Evolutionary conservation across 2,888 invertebrate genomes (phyloP), one percentile per base, ranked within the genome.

Genomic region (Furcula furcula): DNA sequence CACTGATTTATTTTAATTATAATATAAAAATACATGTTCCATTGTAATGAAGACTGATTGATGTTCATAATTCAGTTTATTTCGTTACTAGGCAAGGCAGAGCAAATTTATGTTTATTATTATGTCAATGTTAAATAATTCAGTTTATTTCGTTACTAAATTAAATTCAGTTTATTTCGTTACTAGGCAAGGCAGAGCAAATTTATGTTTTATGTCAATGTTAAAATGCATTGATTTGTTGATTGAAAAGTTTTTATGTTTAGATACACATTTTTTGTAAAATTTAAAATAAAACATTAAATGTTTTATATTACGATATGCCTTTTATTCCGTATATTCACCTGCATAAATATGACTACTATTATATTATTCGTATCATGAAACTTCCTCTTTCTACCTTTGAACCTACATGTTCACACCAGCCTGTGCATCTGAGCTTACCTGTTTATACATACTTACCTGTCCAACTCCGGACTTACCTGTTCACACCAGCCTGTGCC

Each of bases 201-300:
- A 25, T 18, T 31, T 25, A 31, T 31, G 31, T 31, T 31, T 25
- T 33, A 37, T 37, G 37, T 37, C 37, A 37, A 37, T 37, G 29
- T 37, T 37, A 37, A 33, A 37, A 29, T 36, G 32, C 32, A 33
- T 37, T 37, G 33, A 37, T 32, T 37, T 37, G 32, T 32, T 37
- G 37, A 37, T 37, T 32, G 37, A 37, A 37, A 32, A 37, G 37
- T 32, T 33, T 37, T 37, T 37, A 31, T 37, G 29, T 29, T 37
- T 37, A 32, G 32, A 37, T 37, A 32, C 37, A 32, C 29, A 37
- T 37, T 37, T 33, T 37, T 37, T 37, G 29, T 33, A 23, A 29
- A 32, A 37, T 32, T 37, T 32, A 29, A 32, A 32, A 37, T 32
- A 37, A 37, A 32, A 23, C 36, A 32, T 37, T 37, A 29, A 29